These are phyloP conservation scores for Carlito syrichta DNA, from an alignment of 2,113 vertebrate genomes.

Conservation along the genomic window DNA sequence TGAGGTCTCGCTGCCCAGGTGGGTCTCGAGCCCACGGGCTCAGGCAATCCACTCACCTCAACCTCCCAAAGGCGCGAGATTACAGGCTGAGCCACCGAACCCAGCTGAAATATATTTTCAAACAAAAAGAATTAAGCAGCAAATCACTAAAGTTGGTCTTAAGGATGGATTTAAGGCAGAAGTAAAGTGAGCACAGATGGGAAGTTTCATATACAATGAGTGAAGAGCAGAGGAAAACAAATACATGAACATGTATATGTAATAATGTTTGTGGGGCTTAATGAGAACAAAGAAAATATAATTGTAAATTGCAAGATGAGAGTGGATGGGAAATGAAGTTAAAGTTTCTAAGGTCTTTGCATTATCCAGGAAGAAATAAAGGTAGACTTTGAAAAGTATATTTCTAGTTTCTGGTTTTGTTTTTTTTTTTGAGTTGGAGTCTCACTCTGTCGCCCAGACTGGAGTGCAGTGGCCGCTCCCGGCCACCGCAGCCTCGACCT, in stretches of 20 bases:
- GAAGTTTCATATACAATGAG: neutral
- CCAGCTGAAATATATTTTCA: neutral
- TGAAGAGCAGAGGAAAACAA: neutral
- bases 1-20: no score
- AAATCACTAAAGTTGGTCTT: neutral
- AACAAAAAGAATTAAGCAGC: neutral
- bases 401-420: neutral
- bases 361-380: neutral
- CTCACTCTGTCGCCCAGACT: no score
- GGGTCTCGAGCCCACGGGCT: no score
- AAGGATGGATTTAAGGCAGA: neutral
- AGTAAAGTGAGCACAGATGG: neutral
- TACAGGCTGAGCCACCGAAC: no score
- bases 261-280: neutral
- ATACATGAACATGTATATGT: neutral
- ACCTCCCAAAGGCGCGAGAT: no score
- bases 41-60: no score
- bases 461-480: no score
- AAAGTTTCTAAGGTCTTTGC: neutral
- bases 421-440: no score
- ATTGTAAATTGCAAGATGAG: neutral
- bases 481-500: no score
- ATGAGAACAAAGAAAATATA: neutral
- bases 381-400: neutral
- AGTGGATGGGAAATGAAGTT: neutral